These are phyloP conservation scores for Hydrophis major DNA, from an alignment of 2,797 vertebrate genomes.

Conservation along the genomic window DNA sequence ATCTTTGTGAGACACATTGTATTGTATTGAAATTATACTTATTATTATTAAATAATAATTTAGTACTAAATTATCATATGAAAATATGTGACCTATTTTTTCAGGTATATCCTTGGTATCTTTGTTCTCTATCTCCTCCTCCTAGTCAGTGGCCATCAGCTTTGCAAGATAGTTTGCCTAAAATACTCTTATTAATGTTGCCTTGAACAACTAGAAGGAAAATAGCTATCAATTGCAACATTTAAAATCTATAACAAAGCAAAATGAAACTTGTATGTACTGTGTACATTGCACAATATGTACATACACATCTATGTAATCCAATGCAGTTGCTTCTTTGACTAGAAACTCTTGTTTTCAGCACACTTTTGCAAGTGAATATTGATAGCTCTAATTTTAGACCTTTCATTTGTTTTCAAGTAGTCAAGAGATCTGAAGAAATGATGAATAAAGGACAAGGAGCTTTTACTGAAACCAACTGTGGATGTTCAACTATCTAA, in stretches of 20 bases:
- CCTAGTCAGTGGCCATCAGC: neutral
- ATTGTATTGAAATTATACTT: neutral
- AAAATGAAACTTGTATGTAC: neutral
- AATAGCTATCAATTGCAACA: slow-evolving; percentile 11
- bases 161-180: neutral
- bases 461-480: neutral
- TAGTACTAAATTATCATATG: neutral
- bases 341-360: neutral
- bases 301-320: neutral
- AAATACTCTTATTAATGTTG: neutral
- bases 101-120: neutral
- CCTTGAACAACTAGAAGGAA: neutral
- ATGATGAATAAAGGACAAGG: slow-evolving; percentile 19
- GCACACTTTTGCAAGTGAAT: neutral
- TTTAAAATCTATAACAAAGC: slow-evolving; percentile 22
- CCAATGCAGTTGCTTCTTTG: neutral
- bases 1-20: neutral
- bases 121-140: neutral
- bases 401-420: slow-evolving; percentile 22
- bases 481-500: slow-evolving; percentile 2
- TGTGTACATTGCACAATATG: neutral
- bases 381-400: slow-evolving; percentile 24
- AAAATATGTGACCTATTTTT: neutral
- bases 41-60: neutral
- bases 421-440: slow-evolving; percentile 44